Evolutionary conservation across 1,140 invertebrate species (phyloP), one percentile per base, ranked within the genome.

Genomic region (Drosophila neocordata): DNA sequence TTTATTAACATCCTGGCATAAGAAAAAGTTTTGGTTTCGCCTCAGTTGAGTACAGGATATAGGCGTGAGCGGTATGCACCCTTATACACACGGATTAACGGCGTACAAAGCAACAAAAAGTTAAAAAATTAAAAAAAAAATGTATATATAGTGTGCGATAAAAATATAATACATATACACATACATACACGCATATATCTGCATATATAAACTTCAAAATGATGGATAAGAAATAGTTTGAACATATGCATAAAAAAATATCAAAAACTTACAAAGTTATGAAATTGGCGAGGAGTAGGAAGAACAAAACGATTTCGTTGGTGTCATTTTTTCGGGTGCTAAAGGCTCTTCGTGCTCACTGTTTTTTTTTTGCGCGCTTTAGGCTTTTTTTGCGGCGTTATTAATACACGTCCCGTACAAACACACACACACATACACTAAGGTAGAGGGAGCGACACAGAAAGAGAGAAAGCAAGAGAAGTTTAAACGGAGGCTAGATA

Each of bases 281-380:
- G 53, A 27, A 59, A 37, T 18, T 35, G 35, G 35, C n/a, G 34
- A 22, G 37, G 13, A 37, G 35, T 59, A 22, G 18, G 41, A 20
- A 59, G 56, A 59, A 41, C 6, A 38, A 35, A 38, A 57, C 31
- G 13, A 18, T 18, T 18, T 59, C 11, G 15, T 59, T 59, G 57
- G 35, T 41, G 44, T 69, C 69, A 64, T 82, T 83, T 83, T 87
- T 82, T 88, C 79, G 79, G 83, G 83, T 88, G 83, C 89, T 88
- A 83, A 88, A 88, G 79, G 83, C 79, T 89, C 83, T 48, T 34
- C 48, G 84, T 88, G 84, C 79, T 88, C 76, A 89, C 84, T 79
- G 83, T 88, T 88, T 88, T 88, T 88, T 88, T 88, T 88, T 88
- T 89, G 83, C 79, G 83, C 84, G 82, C 82, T 88, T 88, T 82